Conservation (phyloP, 2,797 vertebrate species). For the Podarcis siculus region DNA sequence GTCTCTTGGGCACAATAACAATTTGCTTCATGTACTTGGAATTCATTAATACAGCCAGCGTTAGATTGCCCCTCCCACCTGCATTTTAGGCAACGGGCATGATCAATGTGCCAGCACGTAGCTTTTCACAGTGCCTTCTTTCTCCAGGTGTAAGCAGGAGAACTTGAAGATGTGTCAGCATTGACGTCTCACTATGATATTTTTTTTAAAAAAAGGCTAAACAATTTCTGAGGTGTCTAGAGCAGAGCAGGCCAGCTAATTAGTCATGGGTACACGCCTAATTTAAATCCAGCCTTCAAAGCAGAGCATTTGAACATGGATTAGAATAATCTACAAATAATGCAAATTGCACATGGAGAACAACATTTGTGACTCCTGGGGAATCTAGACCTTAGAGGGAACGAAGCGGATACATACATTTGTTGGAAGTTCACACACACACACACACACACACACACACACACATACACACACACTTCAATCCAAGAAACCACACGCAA, state of each 20-base stretch:
- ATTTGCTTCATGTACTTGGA: conserved; percentile 22
- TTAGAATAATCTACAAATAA: background rate
- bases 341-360: background rate
- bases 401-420: background rate
- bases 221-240: background rate
- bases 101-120: background rate
- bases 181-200: background rate
- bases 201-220: too few species aligned
- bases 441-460: too few species aligned
- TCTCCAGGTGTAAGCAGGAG: background rate
- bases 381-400: background rate
- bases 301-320: background rate
- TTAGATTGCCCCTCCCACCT: background rate
- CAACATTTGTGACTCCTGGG: background rate
- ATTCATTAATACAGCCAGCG: background rate
- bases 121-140: background rate
- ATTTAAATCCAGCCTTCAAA: background rate
- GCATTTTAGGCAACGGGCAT: background rate
- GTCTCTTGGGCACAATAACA: conserved; percentile 23
- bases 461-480: too few species aligned
- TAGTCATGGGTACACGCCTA: background rate
- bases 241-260: background rate
- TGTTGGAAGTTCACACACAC: background rate
- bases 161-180: background rate
- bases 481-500: background rate